Base-by-base conservation (phyloP, 2,113 vertebrate genomes). In the Macquaria ambigua region DNA sequence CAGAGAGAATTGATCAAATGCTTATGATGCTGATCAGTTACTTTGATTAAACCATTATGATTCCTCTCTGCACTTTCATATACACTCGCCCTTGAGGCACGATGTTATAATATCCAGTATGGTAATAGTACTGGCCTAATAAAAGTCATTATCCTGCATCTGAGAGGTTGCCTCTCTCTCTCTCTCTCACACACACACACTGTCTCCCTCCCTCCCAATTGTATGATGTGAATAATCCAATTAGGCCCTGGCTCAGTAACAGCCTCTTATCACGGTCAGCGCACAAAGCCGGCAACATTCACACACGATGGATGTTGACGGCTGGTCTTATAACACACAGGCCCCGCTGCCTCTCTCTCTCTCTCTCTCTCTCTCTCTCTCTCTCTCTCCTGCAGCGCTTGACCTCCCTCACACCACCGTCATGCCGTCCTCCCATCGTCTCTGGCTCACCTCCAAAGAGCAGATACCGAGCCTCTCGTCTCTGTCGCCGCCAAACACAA, bases 141-240 rank as follows among this genome's bases (percentile, higher is more conserved):
- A 92, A 91, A 90, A 89, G 77, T 86, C 76, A 90, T 93, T 92
- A 92, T 90, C 72, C 83, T 89, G 80, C 88, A 83, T 90, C 74
- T 75, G 81, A 87, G 84, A 73, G 82, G 83, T 85, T 84, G 79
- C 81, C 74, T 68, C 84, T 84, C 76, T 81, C 52, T 82, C 0
- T 79, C 15, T 82, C 55, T 48, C 23, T 50, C 25, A 37, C 63
- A 76, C 72, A 69, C 78, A 53, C 41, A 66, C 67, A 48, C 88
- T 56, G 37, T 71, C 67, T 81, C 63, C 25, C 83, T 79, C 73
- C 84, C 55, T 85, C 79, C 79, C 85, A 78, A 84, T 90, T 89
- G 90, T 92, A 92, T 89, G 86, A 94, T 94, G 90, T 92, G 93
- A 93, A 94, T 94, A 94, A 95, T 95, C 93, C 90, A 94, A 95